Percentiles rank a stretch among this genome's conserved stretches.
These are phyloP conservation scores for Nesospiza acunhae DNA, from an alignment of 2,113 vertebrate genomes.

Conservation along the genomic window DNA sequence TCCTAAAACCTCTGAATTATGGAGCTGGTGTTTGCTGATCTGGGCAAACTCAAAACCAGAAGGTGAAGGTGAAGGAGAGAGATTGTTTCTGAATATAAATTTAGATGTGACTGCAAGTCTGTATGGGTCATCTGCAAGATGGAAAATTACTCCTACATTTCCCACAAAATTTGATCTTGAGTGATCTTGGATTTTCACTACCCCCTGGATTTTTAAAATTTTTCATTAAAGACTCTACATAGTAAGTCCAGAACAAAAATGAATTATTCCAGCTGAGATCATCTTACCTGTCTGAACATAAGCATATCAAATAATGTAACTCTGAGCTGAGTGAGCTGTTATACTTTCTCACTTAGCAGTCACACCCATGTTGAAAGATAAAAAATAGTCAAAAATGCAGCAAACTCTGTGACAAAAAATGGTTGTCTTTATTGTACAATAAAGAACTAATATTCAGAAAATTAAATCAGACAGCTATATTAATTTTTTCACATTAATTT, in stretches of 20 bases:
- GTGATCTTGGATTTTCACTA: not conserved
- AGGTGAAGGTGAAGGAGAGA: not conserved
- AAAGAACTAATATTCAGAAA: not conserved
- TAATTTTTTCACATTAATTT: not conserved
- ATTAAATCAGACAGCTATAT: not conserved
- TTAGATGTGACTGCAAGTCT: not conserved
- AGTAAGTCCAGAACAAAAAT: not conserved
- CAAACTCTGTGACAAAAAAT: fast-evolving
- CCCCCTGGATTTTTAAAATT: not conserved
- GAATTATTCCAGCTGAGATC: not conserved
- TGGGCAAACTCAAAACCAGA: not conserved
- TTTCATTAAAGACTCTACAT: not conserved
- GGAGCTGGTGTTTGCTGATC: not conserved
- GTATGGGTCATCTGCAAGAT: not conserved
- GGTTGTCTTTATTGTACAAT: not conserved
- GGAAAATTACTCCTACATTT: not conserved
- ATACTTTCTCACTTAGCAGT: not conserved
- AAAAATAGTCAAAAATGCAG: not conserved
- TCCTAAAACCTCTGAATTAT: not conserved
- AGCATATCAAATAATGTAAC: not conserved
- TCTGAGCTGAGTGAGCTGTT: not conserved
- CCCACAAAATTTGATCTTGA: not conserved
- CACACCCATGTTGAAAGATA: not conserved
- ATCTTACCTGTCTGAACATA: not conserved
- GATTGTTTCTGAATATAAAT: not conserved